A percentile compares a stretch with the other conserved stretches of the same genome.
Conservation (phyloP, 1,140 invertebrate species). For the Orchestia grillus region DNA sequence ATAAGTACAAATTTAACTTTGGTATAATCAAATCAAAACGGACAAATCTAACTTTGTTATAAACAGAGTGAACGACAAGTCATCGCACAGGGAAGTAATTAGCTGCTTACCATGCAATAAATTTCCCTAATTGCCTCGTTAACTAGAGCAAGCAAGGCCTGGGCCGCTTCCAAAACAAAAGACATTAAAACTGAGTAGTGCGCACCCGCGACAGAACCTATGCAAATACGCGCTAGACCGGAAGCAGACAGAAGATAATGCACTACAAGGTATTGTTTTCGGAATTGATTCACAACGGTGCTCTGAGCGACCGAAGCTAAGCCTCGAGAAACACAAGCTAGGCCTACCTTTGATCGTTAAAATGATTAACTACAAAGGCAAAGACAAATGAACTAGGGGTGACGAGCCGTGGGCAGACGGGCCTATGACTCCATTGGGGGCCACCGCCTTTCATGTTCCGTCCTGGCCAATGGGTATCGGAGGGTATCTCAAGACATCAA, state of each 20-base stretch:
- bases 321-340: neutral
- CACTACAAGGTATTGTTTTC: neutral
- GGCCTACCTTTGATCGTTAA: neutral
- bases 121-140: neutral
- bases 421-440: neutral
- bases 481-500: neutral
- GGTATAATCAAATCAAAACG: no score
- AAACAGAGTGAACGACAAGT: no score
- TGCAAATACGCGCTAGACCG: neutral
- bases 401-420: neutral
- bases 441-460: neutral
- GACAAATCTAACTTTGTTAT: no score
- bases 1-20: no score
- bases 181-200: neutral
- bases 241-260: neutral
- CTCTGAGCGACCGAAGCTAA: neutral
- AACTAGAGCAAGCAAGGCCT: neutral
- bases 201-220: neutral
- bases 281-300: neutral
- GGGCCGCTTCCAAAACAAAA: neutral
- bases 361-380: conserved; percentile 9
- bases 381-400: neutral
- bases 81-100: no score
- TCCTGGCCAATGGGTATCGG: neutral
- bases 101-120: neutral